Evolutionary conservation across 1,140 invertebrate genomes (phyloP).

Genomic region (Panagrolaimus sp.): DNA sequence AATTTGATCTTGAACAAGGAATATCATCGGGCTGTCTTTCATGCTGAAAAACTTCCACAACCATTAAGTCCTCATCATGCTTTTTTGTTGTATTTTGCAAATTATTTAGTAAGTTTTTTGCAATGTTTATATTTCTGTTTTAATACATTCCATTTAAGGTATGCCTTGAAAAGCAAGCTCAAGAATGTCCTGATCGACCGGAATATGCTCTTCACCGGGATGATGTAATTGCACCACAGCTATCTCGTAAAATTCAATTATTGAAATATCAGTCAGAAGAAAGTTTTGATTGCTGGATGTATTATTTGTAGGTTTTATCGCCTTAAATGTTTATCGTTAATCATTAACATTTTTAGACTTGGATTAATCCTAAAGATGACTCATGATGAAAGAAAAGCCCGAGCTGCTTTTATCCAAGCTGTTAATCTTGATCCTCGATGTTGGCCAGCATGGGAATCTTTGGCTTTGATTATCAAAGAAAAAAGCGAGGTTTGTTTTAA

Average conservation of each 20-base stretch:
- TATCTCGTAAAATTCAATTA: background rate
- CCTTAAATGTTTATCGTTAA: background rate
- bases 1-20: background rate
- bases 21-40: background rate
- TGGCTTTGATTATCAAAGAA: background rate
- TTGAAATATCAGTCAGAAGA: background rate
- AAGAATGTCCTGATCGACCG: background rate
- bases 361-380: background rate
- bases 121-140: background rate
- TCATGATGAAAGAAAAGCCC: background rate
- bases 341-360: background rate
- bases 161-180: background rate
- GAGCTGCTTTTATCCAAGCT: background rate
- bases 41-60: background rate
- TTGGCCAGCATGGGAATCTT: slow-evolving; percentile 4
- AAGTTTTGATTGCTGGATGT: slow-evolving; percentile 6
- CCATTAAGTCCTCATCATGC: background rate
- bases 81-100: slow-evolving; percentile 1
- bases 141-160: background rate
- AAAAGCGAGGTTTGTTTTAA: background rate
- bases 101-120: background rate
- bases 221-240: no score
- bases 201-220: no score
- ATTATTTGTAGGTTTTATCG: background rate
- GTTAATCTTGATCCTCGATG: background rate